Conservation (phyloP, 1,140 invertebrate genomes). For the silkworm (Bombyx mori) region DNA sequence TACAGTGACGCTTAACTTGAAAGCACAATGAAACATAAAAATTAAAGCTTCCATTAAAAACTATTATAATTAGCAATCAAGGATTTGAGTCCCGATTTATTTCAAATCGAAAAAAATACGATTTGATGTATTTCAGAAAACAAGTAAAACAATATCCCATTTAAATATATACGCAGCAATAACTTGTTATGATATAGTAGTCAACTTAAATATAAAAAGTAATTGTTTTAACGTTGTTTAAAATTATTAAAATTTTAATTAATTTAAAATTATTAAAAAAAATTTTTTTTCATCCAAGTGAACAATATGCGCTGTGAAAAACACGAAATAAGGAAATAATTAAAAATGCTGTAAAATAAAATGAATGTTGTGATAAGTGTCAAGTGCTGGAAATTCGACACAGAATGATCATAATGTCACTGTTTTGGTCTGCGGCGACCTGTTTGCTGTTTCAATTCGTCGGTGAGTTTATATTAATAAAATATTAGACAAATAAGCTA, state of each 20-base stretch:
- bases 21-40: too few species aligned
- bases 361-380: slow-evolving; percentile 3
- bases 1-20: too few species aligned
- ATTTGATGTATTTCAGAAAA: too few species aligned
- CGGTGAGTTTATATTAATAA: slow-evolving; percentile 4
- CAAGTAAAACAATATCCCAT: too few species aligned
- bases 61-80: too few species aligned
- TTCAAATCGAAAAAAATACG: too few species aligned
- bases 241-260: not conserved
- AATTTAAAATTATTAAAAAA: not conserved
- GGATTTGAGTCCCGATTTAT: too few species aligned
- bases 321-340: not conserved
- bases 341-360: not conserved
- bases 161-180: too few species aligned
- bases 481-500: not conserved
- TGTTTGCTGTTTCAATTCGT: not conserved
- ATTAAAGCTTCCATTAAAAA: too few species aligned
- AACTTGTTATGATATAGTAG: too few species aligned
- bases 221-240: not conserved
- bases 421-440: not conserved
- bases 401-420: slow-evolving; percentile 5
- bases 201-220: too few species aligned
- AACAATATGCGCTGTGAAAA: not conserved
- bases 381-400: slow-evolving; percentile 1
- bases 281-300: not conserved